Conservation (phyloP, 2,113 vertebrate species). For the Egretta garzetta region DNA sequence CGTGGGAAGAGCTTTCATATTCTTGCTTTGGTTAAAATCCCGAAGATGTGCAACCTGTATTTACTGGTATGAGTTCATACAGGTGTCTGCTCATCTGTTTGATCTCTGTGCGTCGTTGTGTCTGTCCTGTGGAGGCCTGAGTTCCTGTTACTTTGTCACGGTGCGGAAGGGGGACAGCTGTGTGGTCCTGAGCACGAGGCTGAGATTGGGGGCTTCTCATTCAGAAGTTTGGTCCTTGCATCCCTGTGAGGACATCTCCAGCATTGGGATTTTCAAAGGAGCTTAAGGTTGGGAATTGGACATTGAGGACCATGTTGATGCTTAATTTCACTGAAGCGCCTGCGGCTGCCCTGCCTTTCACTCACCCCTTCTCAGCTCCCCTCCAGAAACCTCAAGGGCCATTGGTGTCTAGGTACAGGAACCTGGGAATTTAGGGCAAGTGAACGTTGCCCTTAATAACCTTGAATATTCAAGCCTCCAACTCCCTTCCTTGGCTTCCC, state of each 20-base stretch:
- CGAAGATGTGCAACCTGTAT: constrained; percentile 13
- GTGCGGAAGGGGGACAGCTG: neutral
- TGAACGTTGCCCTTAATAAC: neutral
- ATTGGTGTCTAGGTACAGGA: neutral
- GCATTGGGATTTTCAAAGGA: neutral
- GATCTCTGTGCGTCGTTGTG: neutral
- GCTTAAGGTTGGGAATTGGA: neutral
- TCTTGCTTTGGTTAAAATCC: constrained; percentile 9
- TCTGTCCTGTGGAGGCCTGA: neutral
- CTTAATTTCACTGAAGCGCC: neutral
- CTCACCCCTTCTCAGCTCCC: neutral
- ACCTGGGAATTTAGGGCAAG: neutral
- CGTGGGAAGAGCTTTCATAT: neutral
- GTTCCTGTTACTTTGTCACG: neutral
- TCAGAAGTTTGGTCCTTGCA: neutral
- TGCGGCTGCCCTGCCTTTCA: neutral
- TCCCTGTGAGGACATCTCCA: neutral
- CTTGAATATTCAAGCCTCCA: constrained; percentile 12
- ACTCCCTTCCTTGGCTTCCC: neutral
- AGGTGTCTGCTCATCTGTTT: constrained; percentile 26
- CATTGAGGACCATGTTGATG: neutral
- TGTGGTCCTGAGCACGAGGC: neutral
- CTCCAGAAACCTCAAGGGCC: neutral
- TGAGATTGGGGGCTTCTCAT: neutral
- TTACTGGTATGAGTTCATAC: constrained; percentile 27